Percentiles rank a stretch among this genome's conserved stretches.
phyloP scores from a whole-genome alignment of 1,140 invertebrate genomes.

The Orius insidiosus region DNA sequence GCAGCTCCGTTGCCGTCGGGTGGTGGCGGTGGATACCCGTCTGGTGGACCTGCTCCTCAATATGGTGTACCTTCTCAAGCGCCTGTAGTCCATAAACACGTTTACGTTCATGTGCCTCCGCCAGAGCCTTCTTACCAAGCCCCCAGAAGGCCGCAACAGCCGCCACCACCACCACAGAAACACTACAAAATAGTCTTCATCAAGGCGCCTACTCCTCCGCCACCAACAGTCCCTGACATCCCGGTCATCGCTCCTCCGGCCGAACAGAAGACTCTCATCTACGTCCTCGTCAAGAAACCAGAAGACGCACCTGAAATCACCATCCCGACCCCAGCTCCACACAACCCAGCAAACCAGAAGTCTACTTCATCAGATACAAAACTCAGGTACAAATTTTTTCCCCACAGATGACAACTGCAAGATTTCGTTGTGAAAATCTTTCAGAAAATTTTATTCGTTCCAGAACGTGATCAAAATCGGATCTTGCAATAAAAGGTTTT shows the following conservation, averaged over 20 bases:
- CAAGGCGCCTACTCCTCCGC: constrained; percentile 62
- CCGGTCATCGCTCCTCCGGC: constrained; percentile 53
- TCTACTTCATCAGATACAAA: constrained; percentile 76
- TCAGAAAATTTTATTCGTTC: neutral
- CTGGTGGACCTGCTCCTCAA: constrained; percentile 38
- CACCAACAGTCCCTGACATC: constrained; percentile 54
- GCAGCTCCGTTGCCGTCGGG: constrained; percentile 27
- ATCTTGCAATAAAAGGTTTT: no score
- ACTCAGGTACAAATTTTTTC: constrained; percentile 39
- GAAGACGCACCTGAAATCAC: constrained; percentile 60
- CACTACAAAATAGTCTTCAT: constrained; percentile 84
- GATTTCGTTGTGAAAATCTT: neutral
- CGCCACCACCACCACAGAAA: constrained; percentile 52
- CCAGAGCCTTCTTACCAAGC: constrained; percentile 57
- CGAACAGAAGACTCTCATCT: constrained; percentile 74
- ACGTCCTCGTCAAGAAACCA: constrained; percentile 76
- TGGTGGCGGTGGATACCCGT: constrained; percentile 25
- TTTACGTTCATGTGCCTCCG: constrained; percentile 70
- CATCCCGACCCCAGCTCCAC: constrained; percentile 61
- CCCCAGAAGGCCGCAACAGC: constrained; percentile 25
- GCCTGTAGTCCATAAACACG: constrained; percentile 66
- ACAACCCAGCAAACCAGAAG: constrained; percentile 67
- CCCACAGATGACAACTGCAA: constrained; percentile 3
- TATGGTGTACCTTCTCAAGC: constrained; percentile 54
- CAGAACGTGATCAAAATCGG: no score